Base-by-base conservation (phyloP, 2,797 vertebrate species). In the Xiphorhynchus erythropygius region DNA sequence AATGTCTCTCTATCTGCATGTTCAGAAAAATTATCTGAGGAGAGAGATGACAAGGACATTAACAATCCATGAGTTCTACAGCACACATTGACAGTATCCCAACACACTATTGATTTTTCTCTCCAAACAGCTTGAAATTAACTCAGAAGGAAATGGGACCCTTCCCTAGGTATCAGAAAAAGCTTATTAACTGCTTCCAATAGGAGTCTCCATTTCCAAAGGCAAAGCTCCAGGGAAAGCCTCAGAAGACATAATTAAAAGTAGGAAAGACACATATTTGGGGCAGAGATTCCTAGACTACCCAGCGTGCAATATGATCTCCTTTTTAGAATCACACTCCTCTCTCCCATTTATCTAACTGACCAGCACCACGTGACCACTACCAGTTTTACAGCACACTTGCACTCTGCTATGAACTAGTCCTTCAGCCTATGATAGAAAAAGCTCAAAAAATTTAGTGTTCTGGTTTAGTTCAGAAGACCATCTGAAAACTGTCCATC, bases 1-100 rank as follows among this genome's bases (percentile, higher is more conserved):
- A 99, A 97, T 99, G 99, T 96, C 99, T 98, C 97, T 99, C 99
- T 97, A 99, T 98, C 97, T 99, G 99, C 91, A 98, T 95, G 82
- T 99, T 99, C 97, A 99, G 97, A 98, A 99, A 99, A 84, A 97
- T 97, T 97, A 99, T 99, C 99, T 99, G 98, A 93, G 96, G 91
- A 93, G 94, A 97, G 92, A 97, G 67, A 95, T 35, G 90, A 97
- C 76, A 95, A 73, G 68, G 81, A 56, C 46, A 33, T 97, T 95
- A 97, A 85, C 82, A 91, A 80, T 23, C 86, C 33, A 62, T 63
- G 35, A 86, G 65, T 84, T 87, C 67, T 41, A 52, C 47, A 89
- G 68, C 39, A 87, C 53, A 25, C 67, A 90, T 6, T 68, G 81
- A 91, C 82, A 78, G 49, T 37, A 86, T 28, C 59, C 62, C 44